phyloP scores from a whole-genome alignment of 2,113 vertebrate species.

The Zosterops hypoxanthus region DNA sequence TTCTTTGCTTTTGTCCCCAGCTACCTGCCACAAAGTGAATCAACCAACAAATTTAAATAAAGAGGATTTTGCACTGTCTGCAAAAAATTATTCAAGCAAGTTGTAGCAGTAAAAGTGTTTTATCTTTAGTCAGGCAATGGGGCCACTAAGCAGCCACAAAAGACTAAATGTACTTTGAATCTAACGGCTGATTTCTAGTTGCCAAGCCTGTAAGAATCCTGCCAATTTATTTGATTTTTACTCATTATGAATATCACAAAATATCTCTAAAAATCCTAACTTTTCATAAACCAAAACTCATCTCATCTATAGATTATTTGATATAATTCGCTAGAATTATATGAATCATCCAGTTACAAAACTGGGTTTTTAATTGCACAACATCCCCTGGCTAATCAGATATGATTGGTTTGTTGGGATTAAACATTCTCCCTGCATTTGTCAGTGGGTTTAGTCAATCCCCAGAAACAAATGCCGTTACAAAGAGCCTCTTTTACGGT shows the following conservation, averaged over 20 bases:
- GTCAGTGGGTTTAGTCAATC: neutral
- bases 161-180: neutral
- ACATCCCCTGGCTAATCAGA: neutral
- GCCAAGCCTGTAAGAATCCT: neutral
- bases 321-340: neutral
- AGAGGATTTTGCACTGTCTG: constrained; percentile 8
- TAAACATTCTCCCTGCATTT: neutral
- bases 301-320: neutral
- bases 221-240: neutral
- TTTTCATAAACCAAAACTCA: neutral
- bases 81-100: constrained; percentile 52
- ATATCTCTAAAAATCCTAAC: neutral
- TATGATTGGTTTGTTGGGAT: neutral
- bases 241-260: neutral
- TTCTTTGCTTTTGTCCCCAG: neutral
- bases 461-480: neutral
- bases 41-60: constrained; percentile 47
- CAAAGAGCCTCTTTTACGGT: neutral
- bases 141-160: neutral
- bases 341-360: neutral
- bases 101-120: constrained; percentile 43
- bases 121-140: constrained; percentile 38
- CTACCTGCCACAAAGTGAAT: neutral
- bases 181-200: constrained; percentile 20
- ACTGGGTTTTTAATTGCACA: neutral